Evolutionary conservation across 1,140 invertebrate genomes (phyloP), one percentile per base, ranked within the genome.

Genomic region (Danaus plexippus): DNA sequence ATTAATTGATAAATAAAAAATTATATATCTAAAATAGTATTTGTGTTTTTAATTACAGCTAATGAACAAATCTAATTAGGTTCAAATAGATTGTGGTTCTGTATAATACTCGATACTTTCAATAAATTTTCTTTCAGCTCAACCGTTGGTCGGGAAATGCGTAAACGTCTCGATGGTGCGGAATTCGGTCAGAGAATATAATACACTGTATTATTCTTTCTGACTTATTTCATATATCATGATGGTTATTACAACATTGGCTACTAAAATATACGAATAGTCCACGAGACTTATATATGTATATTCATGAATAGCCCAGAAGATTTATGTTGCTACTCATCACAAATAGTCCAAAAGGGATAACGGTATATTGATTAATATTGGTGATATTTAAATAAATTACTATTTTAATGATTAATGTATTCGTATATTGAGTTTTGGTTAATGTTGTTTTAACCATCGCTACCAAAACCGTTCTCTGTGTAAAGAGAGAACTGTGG

Each of bases 201-300:
- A 84, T 86, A 84, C 80, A 46, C 11, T 57, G 76, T 86, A 83
- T 86, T 86, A 86, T 78, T 58, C 69, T 71, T 80, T 83, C 78
- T 76, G 80, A 83, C 80, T 73, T 59, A 43, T 66, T 67, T 54
- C 55, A 59, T 51, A 52, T 54, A 52, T 47, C 51, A 63, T 70
- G 67, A 71, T 76, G 75, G 67, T 82, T 77, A 71, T 63, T 67
- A 76, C 67, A 71, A 80, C 75, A 78, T 78, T 71, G 50, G 44
- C 32, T 59, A 47, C 22, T 32, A 2, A 32, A 32, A 32, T 32
- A 32, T 32, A 32, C 7, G 22, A 32, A 32, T 32, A 32, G 22
- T 32, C 22, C 22, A 32, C 0, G 5, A 32, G 22, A 32, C 22
- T 32, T 32, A 32, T 6, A 32, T 32, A 32, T 2, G 22, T 32